Conservation (phyloP, 1,140 invertebrate genomes). For the Drosophila virilis region DNA sequence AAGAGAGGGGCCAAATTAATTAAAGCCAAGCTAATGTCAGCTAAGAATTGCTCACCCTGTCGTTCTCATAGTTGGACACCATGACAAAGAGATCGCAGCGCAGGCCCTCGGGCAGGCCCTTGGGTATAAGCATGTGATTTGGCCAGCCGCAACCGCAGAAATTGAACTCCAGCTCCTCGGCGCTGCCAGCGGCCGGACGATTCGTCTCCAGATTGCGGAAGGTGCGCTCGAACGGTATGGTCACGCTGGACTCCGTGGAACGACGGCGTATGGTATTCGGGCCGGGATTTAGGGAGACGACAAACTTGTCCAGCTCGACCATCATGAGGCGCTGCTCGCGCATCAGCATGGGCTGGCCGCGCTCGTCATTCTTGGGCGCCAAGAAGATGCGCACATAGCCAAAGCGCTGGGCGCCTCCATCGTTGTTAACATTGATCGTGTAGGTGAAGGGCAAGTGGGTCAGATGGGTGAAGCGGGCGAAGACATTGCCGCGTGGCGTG, state of each 20-base stretch:
- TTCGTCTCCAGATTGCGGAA: constrained; percentile 87
- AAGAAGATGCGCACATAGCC: constrained; percentile 92
- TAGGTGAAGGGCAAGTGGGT: constrained; percentile 89
- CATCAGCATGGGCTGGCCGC: constrained; percentile 87
- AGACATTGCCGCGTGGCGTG: constrained; percentile 88
- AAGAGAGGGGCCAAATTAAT: background rate
- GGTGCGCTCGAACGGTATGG: constrained; percentile 89
- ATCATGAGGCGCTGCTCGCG: constrained; percentile 89
- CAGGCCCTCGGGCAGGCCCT: constrained; percentile 89
- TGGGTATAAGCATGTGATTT: constrained; percentile 92
- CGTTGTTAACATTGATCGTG: constrained; percentile 88
- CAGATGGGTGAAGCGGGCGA: constrained; percentile 90
- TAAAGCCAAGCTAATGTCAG: background rate
- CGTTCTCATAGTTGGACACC: constrained; percentile 90
- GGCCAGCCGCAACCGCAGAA: constrained; percentile 96
- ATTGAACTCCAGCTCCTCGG: constrained; percentile 87
- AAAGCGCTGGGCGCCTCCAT: constrained; percentile 84
- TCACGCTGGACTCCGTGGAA: constrained; percentile 89
- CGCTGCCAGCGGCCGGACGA: constrained; percentile 85
- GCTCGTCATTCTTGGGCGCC: constrained; percentile 89
- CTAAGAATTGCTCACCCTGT: constrained; percentile 86
- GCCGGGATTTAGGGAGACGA: constrained; percentile 86
- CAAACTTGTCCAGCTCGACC: constrained; percentile 92
- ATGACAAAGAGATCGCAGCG: constrained; percentile 91
- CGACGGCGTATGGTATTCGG: constrained; percentile 87